These are phyloP conservation scores for Orchestes rusci DNA, from an alignment of 2,888 invertebrate species.

Conservation along the genomic window DNA sequence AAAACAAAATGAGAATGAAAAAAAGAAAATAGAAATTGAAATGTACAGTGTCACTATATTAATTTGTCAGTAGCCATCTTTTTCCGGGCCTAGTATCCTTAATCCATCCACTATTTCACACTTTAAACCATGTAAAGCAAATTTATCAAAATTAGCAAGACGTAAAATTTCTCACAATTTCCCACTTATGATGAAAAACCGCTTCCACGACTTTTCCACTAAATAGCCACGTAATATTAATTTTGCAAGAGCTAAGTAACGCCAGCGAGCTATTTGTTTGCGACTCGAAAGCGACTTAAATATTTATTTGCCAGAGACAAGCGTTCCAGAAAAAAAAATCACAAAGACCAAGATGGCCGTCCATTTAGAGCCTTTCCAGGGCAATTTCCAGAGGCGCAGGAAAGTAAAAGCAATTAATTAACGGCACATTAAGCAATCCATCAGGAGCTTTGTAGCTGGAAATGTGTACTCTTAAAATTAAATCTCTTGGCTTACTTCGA, in stretches of 20 bases:
- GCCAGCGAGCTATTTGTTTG: conserved; percentile 12
- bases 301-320: conserved; percentile 11
- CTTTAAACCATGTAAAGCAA: too few species aligned
- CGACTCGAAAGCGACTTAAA: conserved; percentile 9
- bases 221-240: too few species aligned
- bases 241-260: too few species aligned
- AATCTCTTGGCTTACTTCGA: conserved; percentile 15
- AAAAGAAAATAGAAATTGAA: too few species aligned
- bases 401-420: conserved; percentile 37
- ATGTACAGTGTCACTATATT: too few species aligned
- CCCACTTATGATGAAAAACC: conserved; percentile 10
- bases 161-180: conserved; percentile 10
- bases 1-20: too few species aligned
- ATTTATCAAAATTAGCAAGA: too few species aligned
- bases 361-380: conserved; percentile 25
- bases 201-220: too few species aligned
- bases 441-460: conserved; percentile 32
- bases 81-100: too few species aligned
- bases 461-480: conserved; percentile 23
- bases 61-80: too few species aligned
- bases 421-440: conserved; percentile 38
- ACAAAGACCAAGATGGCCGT: conserved; percentile 8
- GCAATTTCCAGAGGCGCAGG: conserved; percentile 21
- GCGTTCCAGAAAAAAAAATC: conserved; percentile 15
- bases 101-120: too few species aligned